These are phyloP conservation scores for Chiloscyllium punctatum DNA, from an alignment of 2,797 vertebrate genomes.

Conservation along the genomic window DNA sequence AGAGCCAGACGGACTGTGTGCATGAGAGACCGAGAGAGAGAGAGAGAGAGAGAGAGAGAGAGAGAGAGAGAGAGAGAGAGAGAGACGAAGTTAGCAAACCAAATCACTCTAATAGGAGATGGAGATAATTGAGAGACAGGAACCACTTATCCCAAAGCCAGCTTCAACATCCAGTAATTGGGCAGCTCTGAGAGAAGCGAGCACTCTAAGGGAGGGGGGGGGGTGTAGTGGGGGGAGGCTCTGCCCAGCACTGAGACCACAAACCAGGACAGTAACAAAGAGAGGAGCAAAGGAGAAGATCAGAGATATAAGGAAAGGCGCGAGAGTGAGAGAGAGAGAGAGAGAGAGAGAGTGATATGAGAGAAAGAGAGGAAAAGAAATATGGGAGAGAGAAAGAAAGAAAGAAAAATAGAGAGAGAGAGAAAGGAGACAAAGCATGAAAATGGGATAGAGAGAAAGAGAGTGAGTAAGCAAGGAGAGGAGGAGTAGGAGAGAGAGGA, in stretches of 20 bases:
- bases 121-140: neutral
- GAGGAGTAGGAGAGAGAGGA: no score
- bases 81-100: neutral
- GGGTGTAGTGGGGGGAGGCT: neutral
- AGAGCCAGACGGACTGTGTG: neutral
- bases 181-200: neutral
- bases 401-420: neutral
- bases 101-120: neutral
- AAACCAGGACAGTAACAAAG: neutral
- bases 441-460: no score
- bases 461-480: no score
- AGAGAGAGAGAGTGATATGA: neutral
- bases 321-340: neutral
- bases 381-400: no score
- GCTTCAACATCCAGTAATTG: neutral
- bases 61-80: neutral
- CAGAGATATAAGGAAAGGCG: neutral
- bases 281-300: neutral
- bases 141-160: neutral
- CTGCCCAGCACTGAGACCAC: neutral
- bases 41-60: slow-evolving; percentile 13
- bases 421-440: no score
- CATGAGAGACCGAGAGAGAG: no score
- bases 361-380: neutral
- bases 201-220: neutral